phyloP scores from a whole-genome alignment of 2,888 invertebrate species.

The Hypomecis atomaria region DNA sequence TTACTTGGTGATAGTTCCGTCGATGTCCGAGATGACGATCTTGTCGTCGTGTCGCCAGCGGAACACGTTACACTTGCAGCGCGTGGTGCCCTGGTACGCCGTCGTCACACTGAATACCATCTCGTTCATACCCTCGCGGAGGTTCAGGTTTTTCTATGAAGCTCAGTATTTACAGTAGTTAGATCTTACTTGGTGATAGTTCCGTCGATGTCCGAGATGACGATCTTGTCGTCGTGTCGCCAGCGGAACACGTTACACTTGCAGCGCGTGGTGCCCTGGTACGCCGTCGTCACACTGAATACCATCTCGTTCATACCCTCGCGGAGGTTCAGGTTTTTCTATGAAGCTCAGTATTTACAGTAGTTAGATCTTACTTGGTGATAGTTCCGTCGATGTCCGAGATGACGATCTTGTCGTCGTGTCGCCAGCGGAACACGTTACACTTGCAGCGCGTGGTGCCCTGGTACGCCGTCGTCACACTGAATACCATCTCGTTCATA shows the following conservation, averaged over 20 bases:
- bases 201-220: slow-evolving; percentile 99
- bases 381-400: slow-evolving; percentile 99
- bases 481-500: slow-evolving; percentile 98
- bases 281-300: slow-evolving; percentile 99
- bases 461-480: slow-evolving; percentile 99
- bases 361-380: slow-evolving; percentile 88
- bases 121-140: slow-evolving; percentile 97
- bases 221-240: slow-evolving; percentile 98
- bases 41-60: slow-evolving; percentile 98
- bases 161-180: too few relatives aligned
- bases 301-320: slow-evolving; percentile 98
- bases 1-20: slow-evolving; percentile 98
- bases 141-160: slow-evolving; percentile 94
- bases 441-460: slow-evolving; percentile 98
- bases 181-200: slow-evolving; percentile 95
- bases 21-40: slow-evolving; percentile 99
- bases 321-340: slow-evolving; percentile 93
- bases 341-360: too few relatives aligned
- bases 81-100: slow-evolving; percentile 98
- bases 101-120: slow-evolving; percentile 99
- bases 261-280: slow-evolving; percentile 98
- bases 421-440: slow-evolving; percentile 98
- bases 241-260: slow-evolving; percentile 98
- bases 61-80: slow-evolving; percentile 98
- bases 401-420: slow-evolving; percentile 98